Conservation (phyloP, 2,113 vertebrate species). For the Syngnathus scovelli region DNA sequence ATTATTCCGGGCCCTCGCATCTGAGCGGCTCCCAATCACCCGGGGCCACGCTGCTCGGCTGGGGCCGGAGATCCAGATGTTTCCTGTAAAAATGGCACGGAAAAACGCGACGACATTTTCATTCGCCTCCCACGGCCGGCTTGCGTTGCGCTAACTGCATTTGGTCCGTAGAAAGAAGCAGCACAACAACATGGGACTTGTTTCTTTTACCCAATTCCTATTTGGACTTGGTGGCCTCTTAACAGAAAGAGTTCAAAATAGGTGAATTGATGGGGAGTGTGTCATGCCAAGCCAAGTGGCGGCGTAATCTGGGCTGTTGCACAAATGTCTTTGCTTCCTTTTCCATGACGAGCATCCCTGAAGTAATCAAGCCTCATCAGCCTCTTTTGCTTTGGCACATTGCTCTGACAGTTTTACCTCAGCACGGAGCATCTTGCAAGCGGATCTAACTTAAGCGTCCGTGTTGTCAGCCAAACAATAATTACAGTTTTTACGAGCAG, state of each 20-base stretch:
- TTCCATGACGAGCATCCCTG: conserved; percentile 7
- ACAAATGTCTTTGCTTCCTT: not conserved
- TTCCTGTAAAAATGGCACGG: conserved; percentile 76
- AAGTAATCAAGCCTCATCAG: conserved; percentile 17
- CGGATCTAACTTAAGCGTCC: not conserved
- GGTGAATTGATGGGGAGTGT: too few species aligned
- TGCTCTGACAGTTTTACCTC: not conserved
- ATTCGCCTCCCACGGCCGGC: conserved; percentile 50
- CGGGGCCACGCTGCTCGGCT: conserved; percentile 62
- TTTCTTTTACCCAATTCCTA: too few species aligned
- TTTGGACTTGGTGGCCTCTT: too few species aligned
- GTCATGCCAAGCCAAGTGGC: not conserved
- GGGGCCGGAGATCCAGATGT: conserved; percentile 70
- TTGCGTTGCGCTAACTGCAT: too few species aligned
- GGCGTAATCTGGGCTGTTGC: not conserved
- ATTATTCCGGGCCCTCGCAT: conserved; percentile 64
- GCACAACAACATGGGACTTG: too few species aligned
- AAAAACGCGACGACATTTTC: conserved; percentile 79
- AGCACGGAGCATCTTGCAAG: not conserved
- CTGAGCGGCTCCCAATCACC: conserved; percentile 60
- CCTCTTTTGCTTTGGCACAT: not conserved
- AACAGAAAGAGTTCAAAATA: too few species aligned
- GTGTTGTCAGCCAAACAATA: conserved; percentile 11
- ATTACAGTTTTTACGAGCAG: conserved; percentile 8
- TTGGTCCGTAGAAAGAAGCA: too few species aligned